Base-by-base conservation (phyloP, 2,888 invertebrate genomes). In the Hedychridium roseum region DNA sequence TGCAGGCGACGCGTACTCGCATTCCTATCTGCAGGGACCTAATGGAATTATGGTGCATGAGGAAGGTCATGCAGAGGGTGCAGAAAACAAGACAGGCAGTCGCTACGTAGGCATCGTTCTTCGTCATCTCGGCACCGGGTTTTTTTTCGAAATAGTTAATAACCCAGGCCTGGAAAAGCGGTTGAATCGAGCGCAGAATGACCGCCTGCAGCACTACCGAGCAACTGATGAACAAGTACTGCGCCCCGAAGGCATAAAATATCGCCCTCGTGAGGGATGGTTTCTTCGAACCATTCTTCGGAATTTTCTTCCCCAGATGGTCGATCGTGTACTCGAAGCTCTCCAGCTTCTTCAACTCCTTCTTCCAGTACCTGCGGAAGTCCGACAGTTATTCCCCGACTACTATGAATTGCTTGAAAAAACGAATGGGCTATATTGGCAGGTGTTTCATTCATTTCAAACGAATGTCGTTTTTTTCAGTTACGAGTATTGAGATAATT, bases 1-100 rank as follows among this genome's bases (percentile, higher is more conserved):
- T 88, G 50, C 86, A 85, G 0, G 88, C 88, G 2, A 89, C 82
- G 18, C 90, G 80, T 66, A 88, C 79, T 57, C 84, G 80, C 81
- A 88, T 86, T 7, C 90, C 89, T 41, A 82, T 72, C 42, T 81
- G 62, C 6, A 77, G 66, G 23, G 76, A 70, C 0, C 74, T 43
- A n/a, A 81, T 56, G 40, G 78, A 78, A 1, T 70, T 61, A 45
- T 83, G 82, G 59, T 82, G 82, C 26, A 73, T 56, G 0, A 82
- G 27, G 26, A 80, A 74, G 18, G 80, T 74, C 1, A 71, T 51
- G 0, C 73, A 20, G 0, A 80, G 35, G 1, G 79, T 78, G 1
- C 74, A 52, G 57, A 83, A 58, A 0, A 82, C 64, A 14, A 83
- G 47, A 12, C 72, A 67, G 1, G 62, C 47, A 0, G 79, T 77